Base-by-base conservation (phyloP, 2,113 vertebrate genomes). In the Trachemys scripta region DNA sequence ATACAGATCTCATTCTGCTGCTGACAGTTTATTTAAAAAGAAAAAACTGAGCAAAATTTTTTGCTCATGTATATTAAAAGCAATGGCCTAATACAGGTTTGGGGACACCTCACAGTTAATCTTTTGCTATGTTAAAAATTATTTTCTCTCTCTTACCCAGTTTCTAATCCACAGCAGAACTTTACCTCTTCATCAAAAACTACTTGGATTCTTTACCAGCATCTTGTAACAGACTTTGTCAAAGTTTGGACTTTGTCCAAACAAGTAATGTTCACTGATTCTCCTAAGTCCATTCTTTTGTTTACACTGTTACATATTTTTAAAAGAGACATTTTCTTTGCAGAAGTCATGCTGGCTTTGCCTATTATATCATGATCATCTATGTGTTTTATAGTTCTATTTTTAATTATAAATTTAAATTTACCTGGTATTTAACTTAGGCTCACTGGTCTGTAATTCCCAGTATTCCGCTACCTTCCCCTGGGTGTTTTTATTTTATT, bases 401-500 rank as follows among this genome's bases (percentile, higher is more conserved):
- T 92, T 84, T 95, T 93, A 97, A 93, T 91, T 56, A 81, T 54
- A 97, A 54, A 93, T 76, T 93, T 94, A 88, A 92, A 87, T 93
- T 95, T 97, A 91, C 20, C 56, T 76, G 91, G 87, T 5, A 5
- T 87, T 95, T 92, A 94, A 45, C 22, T 75, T 38, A 85, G 95
- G 94, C 91, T 96, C 96, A 97, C 35, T 92, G 90, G 85, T 95
- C 93, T 96, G 93, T 72, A 95, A 95, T 96, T 95, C 85, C 92
- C 95, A 96, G 85, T 89, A 96, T 80, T 87, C 45, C 51, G 87
- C n/a, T 88, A 80, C 86, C 95, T 95, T 90, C 89, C 88, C 92
- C 45, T 50, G 50, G 79, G 95, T 92, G 93, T 94, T 79, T 92
- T 95, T 96, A 95, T 82, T 91, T 84, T 76, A 0, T 0, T 59